These are phyloP conservation scores for Carettochelys insculpta DNA, from an alignment of 2,113 vertebrate genomes.

Conservation along the genomic window DNA sequence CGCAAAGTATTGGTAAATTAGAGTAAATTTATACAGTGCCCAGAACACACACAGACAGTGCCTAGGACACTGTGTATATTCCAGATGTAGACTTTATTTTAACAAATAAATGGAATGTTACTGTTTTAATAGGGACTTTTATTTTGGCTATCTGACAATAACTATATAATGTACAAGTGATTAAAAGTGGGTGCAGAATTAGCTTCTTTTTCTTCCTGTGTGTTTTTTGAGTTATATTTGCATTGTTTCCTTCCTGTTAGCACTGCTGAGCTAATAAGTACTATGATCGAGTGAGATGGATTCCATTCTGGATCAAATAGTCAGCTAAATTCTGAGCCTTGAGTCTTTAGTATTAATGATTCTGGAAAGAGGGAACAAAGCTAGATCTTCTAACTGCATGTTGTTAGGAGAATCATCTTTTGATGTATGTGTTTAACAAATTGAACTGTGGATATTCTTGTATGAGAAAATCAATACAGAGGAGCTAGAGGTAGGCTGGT, in stretches of 20 bases:
- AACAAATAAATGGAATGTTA: conserved; percentile 71
- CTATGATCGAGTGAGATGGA: conserved; percentile 29
- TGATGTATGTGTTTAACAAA: not conserved
- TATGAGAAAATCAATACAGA: not conserved
- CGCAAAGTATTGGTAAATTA: conserved; percentile 39
- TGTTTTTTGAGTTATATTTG: conserved; percentile 59
- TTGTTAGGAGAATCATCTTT: not conserved
- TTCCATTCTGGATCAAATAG: conserved; percentile 36
- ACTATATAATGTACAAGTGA: conserved; percentile 57
- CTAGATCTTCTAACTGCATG: not conserved
- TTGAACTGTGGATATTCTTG: not conserved
- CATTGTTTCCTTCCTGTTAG: conserved; percentile 47
- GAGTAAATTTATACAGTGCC: not conserved
- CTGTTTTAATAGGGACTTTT: conserved; percentile 66
- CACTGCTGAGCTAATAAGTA: not conserved
- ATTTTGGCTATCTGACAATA: conserved; percentile 64
- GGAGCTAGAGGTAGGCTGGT: not conserved
- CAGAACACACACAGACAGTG: not conserved
- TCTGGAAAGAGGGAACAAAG: conserved; percentile 11
- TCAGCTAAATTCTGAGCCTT: conserved; percentile 52
- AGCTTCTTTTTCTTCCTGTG: conserved; percentile 48
- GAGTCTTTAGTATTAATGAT: conserved; percentile 26
- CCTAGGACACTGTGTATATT: conserved; percentile 28
- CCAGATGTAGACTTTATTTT: conserved; percentile 62
- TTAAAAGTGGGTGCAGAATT: conserved; percentile 71